Evolutionary conservation across 2,797 vertebrate genomes (phyloP).

Genomic region (Mormyrops boulengeri): DNA sequence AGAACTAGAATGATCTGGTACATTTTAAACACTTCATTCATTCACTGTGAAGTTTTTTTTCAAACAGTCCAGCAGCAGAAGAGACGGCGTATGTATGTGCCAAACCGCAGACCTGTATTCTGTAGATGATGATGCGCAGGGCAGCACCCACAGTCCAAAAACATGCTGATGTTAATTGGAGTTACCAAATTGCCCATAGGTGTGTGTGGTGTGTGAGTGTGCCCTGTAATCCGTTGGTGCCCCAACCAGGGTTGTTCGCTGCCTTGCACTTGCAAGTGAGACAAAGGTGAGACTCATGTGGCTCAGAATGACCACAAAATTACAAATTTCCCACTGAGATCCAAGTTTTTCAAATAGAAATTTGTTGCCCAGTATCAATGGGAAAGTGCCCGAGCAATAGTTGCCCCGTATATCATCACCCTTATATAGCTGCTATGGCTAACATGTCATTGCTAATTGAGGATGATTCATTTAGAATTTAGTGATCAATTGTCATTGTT

Average conservation of each 20-base stretch:
- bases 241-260: background rate
- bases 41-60: background rate
- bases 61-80: background rate
- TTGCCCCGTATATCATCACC: background rate
- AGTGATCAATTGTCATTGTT: no score
- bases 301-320: background rate
- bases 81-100: background rate
- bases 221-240: background rate
- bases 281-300: background rate
- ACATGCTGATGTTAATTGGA: background rate
- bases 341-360: background rate
- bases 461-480: background rate
- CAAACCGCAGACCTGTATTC: background rate
- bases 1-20: background rate
- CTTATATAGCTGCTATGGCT: background rate
- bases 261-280: background rate
- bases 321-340: background rate
- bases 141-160: background rate
- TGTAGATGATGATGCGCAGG: background rate
- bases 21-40: background rate
- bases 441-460: background rate
- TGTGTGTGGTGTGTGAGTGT: background rate
- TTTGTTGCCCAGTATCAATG: background rate
- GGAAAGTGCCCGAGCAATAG: background rate
- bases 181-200: no score